These are phyloP conservation scores for Amazona vittata DNA, from an alignment of 2,113 vertebrate species.

Conservation along the genomic window DNA sequence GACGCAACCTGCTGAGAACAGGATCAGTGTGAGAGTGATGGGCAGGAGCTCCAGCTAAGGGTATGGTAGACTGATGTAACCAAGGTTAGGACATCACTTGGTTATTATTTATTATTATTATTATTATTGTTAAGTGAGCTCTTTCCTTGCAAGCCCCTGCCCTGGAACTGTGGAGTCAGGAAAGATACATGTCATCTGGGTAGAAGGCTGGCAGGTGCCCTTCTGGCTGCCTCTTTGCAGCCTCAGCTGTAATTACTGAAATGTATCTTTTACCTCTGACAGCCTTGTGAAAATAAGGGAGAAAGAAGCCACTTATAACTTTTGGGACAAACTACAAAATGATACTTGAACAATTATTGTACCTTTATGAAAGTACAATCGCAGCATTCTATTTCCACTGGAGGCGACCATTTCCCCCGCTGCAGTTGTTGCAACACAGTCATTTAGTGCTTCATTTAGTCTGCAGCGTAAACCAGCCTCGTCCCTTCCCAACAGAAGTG, in stretches of 20 bases:
- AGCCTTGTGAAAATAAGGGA: neutral
- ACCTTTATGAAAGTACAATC: neutral
- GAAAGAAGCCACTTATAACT: neutral
- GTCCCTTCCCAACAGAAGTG: neutral
- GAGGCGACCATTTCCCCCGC: neutral
- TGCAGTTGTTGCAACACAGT: neutral
- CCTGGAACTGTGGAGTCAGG: neutral
- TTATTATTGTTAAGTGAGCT: neutral
- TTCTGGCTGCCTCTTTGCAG: neutral
- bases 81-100: neutral
- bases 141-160: neutral
- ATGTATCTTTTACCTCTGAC: neutral
- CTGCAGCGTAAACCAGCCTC: neutral
- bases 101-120: neutral
- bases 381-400: neutral
- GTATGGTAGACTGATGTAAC: neutral
- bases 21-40: neutral
- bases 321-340: neutral
- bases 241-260: neutral
- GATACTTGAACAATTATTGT: neutral
- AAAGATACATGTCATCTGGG: neutral
- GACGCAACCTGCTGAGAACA: neutral
- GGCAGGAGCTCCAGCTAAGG: neutral
- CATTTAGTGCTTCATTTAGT: neutral
- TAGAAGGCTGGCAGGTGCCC: neutral